These are phyloP conservation scores for Elgaria multicarinata DNA, from an alignment of 2,113 vertebrate genomes.

Conservation along the genomic window DNA sequence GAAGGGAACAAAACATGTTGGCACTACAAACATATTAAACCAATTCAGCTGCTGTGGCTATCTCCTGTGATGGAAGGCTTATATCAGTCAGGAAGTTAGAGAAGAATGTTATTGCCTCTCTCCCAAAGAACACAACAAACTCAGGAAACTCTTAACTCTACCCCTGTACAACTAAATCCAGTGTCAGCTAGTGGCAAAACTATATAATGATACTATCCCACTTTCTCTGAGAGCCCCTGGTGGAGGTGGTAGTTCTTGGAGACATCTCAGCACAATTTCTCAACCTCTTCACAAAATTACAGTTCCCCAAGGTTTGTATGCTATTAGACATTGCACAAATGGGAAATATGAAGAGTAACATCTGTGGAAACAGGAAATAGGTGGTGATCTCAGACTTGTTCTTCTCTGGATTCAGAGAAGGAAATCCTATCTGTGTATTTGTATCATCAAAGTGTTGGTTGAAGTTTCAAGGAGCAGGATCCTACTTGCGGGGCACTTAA, in stretches of 20 bases:
- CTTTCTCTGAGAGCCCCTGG: too few relatives aligned
- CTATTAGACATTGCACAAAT: too few relatives aligned
- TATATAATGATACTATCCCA: too few relatives aligned
- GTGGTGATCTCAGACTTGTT: too few relatives aligned
- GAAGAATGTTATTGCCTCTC: neutral
- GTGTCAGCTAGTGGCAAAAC: neutral
- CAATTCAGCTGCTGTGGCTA: neutral
- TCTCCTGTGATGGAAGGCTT: neutral
- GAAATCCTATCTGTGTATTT: neutral
- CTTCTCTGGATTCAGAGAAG: too few relatives aligned
- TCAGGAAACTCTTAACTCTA: too few relatives aligned
- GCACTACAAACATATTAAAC: neutral
- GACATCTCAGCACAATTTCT: too few relatives aligned
- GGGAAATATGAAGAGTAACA: too few relatives aligned
- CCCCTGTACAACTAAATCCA: neutral
- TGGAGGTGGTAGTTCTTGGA: too few relatives aligned
- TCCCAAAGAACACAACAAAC: neutral
- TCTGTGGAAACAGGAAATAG: too few relatives aligned
- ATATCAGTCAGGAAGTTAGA: neutral
- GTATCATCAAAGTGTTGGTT: neutral
- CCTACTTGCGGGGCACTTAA: neutral
- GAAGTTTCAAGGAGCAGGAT: neutral
- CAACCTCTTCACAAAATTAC: too few relatives aligned
- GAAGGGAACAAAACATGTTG: neutral
- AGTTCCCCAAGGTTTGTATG: too few relatives aligned